Base-by-base conservation (phyloP, 37 sponge, comb jelly and placozoan genomes). In the Ianthella basta region DNA sequence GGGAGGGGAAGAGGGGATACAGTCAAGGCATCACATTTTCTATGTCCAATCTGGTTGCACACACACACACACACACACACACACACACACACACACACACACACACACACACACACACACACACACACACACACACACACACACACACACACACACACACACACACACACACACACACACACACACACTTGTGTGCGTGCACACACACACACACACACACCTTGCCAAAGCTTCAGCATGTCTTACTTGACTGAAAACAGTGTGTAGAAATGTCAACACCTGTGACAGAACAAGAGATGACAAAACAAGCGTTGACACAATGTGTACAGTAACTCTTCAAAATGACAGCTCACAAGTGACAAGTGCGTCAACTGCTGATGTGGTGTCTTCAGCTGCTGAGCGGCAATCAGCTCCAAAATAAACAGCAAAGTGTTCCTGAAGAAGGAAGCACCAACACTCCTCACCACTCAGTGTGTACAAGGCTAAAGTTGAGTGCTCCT, bases 271-370 rank as follows among this genome's bases (percentile, higher is more conserved):
- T 23, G n/a, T 30, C 23, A 29, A 40, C 53, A 77, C 79, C 41
- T 41, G 36, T 73, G 21, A n/a, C 21, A 53, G 41, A 39, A 40
- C n/a, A 1, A 77, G n/a, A 15, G 44, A n/a, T 44, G 50, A 44
- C 50, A 44, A 44, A 44, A n/a, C n/a, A n/a, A n/a, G n/a, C n/a
- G n/a, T n/a, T n/a, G n/a, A n/a, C n/a, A n/a, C n/a, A n/a, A n/a
- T n/a, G n/a, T n/a, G n/a, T n/a, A n/a, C n/a, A n/a, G n/a, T n/a
- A n/a, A n/a, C n/a, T n/a, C n/a, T n/a, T n/a, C n/a, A n/a, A n/a
- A n/a, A n/a, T n/a, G n/a, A n/a, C n/a, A 2, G 30, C 64, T 79
- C 34, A 86, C 87, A 56, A 81, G 81, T 34, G 59, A 65, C 19
- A 86, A 57, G 59, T 64, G 37, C 70, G 81, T 19, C 53, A 44